These are phyloP conservation scores for Aphaenogaster floridana DNA, from an alignment of 1,140 invertebrate species.

Conservation along the genomic window DNA sequence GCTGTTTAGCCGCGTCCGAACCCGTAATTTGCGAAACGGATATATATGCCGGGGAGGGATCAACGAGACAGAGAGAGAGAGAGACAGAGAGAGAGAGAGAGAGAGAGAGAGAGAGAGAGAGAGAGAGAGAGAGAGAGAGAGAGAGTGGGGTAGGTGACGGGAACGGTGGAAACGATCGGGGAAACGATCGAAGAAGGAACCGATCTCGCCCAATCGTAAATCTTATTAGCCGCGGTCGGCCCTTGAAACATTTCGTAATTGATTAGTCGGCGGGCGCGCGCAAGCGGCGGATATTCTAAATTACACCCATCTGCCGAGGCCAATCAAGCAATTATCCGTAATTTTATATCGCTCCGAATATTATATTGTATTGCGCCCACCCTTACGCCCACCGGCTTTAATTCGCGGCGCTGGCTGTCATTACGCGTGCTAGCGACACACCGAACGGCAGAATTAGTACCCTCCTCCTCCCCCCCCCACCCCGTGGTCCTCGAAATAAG, in stretches of 20 bases:
- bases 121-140: neutral
- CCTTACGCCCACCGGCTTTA: constrained; percentile 58
- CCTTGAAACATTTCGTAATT: constrained; percentile 77
- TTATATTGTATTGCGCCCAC: constrained; percentile 62
- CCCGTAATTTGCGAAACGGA: constrained; percentile 70
- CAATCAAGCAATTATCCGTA: constrained; percentile 83
- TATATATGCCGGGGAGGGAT: constrained; percentile 50
- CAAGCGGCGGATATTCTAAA: constrained; percentile 78
- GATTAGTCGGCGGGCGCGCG: constrained; percentile 77
- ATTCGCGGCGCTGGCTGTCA: constrained; percentile 39
- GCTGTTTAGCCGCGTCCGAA: constrained; percentile 52
- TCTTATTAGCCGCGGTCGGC: constrained; percentile 61
- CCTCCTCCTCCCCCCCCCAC: neutral
- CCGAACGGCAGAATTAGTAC: constrained; percentile 8
- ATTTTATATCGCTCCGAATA: constrained; percentile 79
- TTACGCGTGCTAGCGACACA: constrained; percentile 53
- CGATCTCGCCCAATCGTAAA: constrained; percentile 62
- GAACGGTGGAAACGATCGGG: neutral
- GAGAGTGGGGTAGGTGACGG: neutral
- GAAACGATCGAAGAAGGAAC: constrained; percentile 28
- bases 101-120: neutral
- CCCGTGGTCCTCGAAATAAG: constrained; percentile 3
- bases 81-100: neutral
- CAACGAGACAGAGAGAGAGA: too few species aligned
- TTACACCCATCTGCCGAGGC: constrained; percentile 78